Conservation (phyloP, 2,797 vertebrate genomes). For the Pangasius djambal region DNA sequence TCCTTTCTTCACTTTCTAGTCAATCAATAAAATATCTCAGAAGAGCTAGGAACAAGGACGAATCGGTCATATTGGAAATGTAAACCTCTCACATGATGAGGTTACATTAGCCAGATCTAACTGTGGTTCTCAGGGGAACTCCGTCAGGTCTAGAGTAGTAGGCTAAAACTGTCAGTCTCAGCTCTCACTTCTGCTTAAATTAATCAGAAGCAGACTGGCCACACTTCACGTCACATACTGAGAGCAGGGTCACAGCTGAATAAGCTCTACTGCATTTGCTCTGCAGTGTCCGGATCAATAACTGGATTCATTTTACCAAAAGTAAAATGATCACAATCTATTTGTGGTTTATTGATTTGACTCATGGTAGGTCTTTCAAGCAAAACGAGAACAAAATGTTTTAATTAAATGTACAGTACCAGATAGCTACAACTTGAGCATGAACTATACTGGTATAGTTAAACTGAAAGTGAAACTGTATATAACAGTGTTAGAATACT, state of each 20-base stretch:
- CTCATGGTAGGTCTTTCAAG: neutral
- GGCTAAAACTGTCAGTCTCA: constrained; percentile 48
- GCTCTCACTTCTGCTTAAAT: constrained; percentile 42
- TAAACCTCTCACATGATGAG: constrained; percentile 44
- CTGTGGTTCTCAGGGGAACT: constrained; percentile 46
- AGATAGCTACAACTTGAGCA: neutral
- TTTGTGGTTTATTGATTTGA: constrained; percentile 19
- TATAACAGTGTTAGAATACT: neutral
- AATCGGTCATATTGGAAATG: constrained; percentile 52
- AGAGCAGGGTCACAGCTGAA: constrained; percentile 26
- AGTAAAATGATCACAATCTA: constrained; percentile 2
- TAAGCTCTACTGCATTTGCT: constrained; percentile 16
- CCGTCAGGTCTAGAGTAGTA: constrained; percentile 53
- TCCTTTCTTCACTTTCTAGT: constrained; percentile 18
- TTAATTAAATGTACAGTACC: neutral
- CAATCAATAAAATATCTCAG: constrained; percentile 47
- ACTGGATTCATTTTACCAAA: neutral
- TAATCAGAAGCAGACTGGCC: constrained; percentile 58
- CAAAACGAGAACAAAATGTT: neutral
- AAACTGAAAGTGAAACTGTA: neutral
- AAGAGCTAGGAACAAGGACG: constrained; percentile 44
- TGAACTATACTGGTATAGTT: neutral
- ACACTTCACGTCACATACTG: constrained; percentile 13
- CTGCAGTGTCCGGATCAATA: constrained; percentile 13
- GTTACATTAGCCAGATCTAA: constrained; percentile 53